phyloP scores from a whole-genome alignment of 2,797 vertebrate species.

The Tarsius wallacei region DNA sequence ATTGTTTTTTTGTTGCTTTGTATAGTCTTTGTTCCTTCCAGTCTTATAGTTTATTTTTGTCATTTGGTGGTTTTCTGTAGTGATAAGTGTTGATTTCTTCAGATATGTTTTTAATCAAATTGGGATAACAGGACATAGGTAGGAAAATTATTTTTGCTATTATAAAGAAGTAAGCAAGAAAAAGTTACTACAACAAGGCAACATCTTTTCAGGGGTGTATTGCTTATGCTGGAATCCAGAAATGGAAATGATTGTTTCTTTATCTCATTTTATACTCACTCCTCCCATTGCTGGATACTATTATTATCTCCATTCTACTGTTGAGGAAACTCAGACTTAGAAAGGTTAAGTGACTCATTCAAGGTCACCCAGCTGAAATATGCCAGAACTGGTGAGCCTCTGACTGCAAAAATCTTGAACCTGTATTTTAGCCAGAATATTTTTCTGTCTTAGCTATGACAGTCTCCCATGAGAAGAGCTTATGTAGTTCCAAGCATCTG shows the following conservation, averaged over 20 bases:
- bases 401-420: background rate
- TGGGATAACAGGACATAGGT: background rate
- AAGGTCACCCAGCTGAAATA: background rate
- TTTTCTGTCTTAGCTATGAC: background rate
- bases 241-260: no score
- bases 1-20: background rate
- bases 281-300: background rate
- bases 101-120: background rate
- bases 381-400: background rate
- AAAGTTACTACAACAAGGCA: no score
- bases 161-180: background rate
- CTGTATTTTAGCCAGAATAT: background rate
- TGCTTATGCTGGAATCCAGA: background rate
- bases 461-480: background rate
- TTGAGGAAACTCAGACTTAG: background rate
- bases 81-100: background rate
- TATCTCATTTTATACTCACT: background rate
- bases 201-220: rapidly evolving
- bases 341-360: background rate
- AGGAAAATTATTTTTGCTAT: background rate
- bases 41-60: background rate
- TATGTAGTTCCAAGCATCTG: background rate
- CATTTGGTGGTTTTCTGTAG: background rate
- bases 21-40: background rate
- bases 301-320: background rate